A percentile compares a stretch with the other conserved stretches of the same genome.
phyloP scores from a whole-genome alignment of 2,888 invertebrate genomes.

The Bellardia bayeri region DNA sequence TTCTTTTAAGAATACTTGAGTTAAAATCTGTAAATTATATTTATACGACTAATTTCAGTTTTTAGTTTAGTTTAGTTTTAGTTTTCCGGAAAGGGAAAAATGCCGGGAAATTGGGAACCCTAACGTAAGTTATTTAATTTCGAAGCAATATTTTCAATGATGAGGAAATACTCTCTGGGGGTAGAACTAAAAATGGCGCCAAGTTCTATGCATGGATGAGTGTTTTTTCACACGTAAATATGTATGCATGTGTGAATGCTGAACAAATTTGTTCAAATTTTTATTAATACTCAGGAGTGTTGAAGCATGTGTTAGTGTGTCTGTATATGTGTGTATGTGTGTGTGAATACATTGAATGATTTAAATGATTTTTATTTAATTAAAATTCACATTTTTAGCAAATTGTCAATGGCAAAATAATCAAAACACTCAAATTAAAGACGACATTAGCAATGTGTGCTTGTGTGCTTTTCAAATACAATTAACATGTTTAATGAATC shows the following conservation, averaged over 20 bases:
- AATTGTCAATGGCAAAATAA: constrained; percentile 66
- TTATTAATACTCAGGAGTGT: neutral
- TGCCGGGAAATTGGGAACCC: too few relatives aligned
- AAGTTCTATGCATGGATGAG: neutral
- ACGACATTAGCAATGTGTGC: constrained; percentile 42
- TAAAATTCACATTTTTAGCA: constrained; percentile 62
- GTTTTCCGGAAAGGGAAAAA: too few relatives aligned
- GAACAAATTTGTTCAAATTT: constrained; percentile 2
- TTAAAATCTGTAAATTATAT: too few relatives aligned
- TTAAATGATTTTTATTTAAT: constrained; percentile 70
- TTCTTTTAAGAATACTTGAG: too few relatives aligned
- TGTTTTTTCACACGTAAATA: neutral
- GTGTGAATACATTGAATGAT: constrained; percentile 53
- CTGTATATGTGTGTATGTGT: neutral
- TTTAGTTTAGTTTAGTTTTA: too few relatives aligned
- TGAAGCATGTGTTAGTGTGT: constrained; percentile 7
- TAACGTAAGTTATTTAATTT: constrained; percentile 6
- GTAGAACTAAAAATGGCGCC: constrained; percentile 51
- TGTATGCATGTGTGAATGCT: neutral
- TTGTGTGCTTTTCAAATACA: constrained; percentile 13
- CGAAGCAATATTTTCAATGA: constrained; percentile 41
- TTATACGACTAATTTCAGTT: too few relatives aligned
- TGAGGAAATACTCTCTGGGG: constrained; percentile 49
- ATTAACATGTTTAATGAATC: constrained; percentile 70
- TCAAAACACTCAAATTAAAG: constrained; percentile 62